Evolutionary conservation across 2,113 vertebrate species (phyloP), one percentile per base, ranked within the genome.

Genomic region (Meleagris gallopavo): DNA sequence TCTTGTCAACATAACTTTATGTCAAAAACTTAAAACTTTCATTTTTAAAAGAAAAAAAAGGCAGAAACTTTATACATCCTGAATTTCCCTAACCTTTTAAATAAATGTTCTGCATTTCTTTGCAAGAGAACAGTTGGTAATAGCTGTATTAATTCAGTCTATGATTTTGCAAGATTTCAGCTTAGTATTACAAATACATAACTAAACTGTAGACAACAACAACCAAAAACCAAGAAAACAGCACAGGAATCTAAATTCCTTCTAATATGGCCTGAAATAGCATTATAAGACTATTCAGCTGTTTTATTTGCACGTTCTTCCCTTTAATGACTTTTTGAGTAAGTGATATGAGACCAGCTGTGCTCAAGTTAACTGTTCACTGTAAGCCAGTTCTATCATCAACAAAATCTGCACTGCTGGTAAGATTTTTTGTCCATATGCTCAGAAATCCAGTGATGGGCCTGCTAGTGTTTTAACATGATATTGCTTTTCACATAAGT

Each of bases 11-110:
- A 13, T 12, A 3, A 71, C 71, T 7, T 64, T 16, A 7, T 36
- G 66, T 2, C 11, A 75, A 91, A 45, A 11, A 1, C 0, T 10
- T 70, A 32, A 57, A 4, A 19, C 34, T 62, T 10, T 82, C 45
- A 36, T 2, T 4, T 32, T 57, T 19, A 11, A 60, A 38, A 62
- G 22, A 25, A n/a, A 45, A 65, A 77, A 29, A 0, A 1, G 0
- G 15, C 18, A 73, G 27, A 72, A 50, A 61, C 30, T 30, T 58
- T 21, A 62, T 12, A 32, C 14, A 30, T 0, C 0, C 8, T 67
- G 6, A 54, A 71, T 71, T 88, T 66, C 12, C 45, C 13, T 32
- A 25, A 6, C 14, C 41, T 82, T 62, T 52, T 71, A 27, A 4
- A 27, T 13, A 12, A 20, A 8, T 21, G 36, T 86, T n/a, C 34